Evolutionary conservation across 2,888 invertebrate species (phyloP), one percentile per base, ranked within the genome.

Genomic region (Hyposoter didymator): DNA sequence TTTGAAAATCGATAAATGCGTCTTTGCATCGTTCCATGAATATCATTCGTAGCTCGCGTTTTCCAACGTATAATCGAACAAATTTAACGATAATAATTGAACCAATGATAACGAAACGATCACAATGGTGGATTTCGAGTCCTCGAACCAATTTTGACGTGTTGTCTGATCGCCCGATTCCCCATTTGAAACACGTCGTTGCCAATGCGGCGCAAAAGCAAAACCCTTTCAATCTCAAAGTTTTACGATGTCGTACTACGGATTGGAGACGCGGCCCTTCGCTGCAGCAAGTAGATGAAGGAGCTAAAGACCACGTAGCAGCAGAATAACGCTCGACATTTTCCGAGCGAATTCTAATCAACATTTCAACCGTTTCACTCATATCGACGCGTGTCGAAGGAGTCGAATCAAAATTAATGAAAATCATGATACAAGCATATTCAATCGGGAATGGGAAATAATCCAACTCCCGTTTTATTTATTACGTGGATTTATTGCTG

Each of bases 211-310:
- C 47, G 39, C 59, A 69, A 59, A 59, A 55, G 62, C 67, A 55
- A 69, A 81, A 35, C 4, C 70, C 81, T 43, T 73, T 64, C 67
- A 70, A 78, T 84, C 80, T 76, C 45, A 47, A 79, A 66, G 43
- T 70, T 69, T 73, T 70, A 78, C 76, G 85, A 85, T 85, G 84
- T 81, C 76, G 8, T 55, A 10, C 39, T 39, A 39, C 39, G 39
- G 10, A 39, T 39, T 39, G 8, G 72, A 85, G 82, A 87, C 3
- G 75, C 66, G 14, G 79, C 74, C 74, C 52, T 78, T 81, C 62
- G 55, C 55, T 3, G 64, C 74, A 49, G 81, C 84, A 82, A 76
- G 78, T 78, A 74, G 39, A 45, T 59, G 75, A 72, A 67, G 67
- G 80, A 72, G 67, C 67, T 76, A 73, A 80, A 84, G 76, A 67